Evolutionary conservation across 2,797 vertebrate species (phyloP).

Genomic region (Oceanodroma leucorhoa): DNA sequence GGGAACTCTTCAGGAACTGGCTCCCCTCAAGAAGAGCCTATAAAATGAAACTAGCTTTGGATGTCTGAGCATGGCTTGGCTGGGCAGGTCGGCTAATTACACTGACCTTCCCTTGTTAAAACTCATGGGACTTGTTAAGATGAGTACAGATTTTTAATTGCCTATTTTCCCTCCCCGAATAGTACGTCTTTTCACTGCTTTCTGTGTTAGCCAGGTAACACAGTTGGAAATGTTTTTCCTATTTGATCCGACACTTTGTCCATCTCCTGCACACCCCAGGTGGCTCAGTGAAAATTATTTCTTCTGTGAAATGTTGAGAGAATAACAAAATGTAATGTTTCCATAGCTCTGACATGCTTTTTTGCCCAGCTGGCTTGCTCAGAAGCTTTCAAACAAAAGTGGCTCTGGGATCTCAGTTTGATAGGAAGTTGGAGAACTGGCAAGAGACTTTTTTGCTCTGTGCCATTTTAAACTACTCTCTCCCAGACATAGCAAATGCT

Average conservation of each 20-base stretch:
- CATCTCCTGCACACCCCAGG: background rate
- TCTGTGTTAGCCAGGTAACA: background rate
- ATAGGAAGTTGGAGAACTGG: background rate
- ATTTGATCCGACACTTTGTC: background rate
- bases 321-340: background rate
- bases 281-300: background rate
- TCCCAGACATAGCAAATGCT: background rate
- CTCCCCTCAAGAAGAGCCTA: background rate
- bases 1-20: background rate
- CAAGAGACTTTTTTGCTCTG: background rate
- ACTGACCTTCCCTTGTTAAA: background rate
- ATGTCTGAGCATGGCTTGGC: background rate
- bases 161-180: background rate
- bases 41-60: background rate
- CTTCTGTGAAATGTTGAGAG: background rate
- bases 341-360: background rate
- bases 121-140: background rate
- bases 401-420: background rate
- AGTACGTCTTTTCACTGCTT: background rate
- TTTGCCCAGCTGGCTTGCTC: background rate
- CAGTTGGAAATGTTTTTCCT: background rate
- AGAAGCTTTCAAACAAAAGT: background rate
- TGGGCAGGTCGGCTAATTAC: background rate
- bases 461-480: background rate
- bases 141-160: background rate